Percentiles rank a stretch among this genome's conserved stretches.
phyloP scores from a whole-genome alignment of 2,113 vertebrate genomes.

The Neogobius melanostomus region DNA sequence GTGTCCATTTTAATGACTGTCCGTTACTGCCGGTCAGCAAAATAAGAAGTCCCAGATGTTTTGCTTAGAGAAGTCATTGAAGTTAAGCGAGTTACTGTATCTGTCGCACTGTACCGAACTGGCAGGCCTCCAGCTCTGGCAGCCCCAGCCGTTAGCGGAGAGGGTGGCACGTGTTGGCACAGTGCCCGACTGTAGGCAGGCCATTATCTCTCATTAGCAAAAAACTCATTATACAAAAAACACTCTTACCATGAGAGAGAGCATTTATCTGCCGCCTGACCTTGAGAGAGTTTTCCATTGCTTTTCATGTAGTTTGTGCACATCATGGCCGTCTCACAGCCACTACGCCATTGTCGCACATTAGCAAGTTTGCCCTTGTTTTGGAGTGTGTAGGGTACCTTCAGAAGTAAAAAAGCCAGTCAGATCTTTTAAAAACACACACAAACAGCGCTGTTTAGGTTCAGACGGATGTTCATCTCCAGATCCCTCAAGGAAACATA shows the following conservation, averaged over 20 bases:
- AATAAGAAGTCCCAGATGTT: constrained; percentile 50
- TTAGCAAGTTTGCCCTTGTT: constrained; percentile 69
- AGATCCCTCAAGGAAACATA: constrained; percentile 70
- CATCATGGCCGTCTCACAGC: constrained; percentile 38
- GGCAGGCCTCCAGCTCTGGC: constrained; percentile 69
- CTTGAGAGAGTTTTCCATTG: constrained; percentile 72
- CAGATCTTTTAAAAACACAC: constrained; percentile 59
- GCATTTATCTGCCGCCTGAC: constrained; percentile 71
- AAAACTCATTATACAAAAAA: constrained; percentile 73
- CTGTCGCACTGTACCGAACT: constrained; percentile 62
- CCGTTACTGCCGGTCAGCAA: constrained; percentile 4
- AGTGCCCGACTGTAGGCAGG: constrained; percentile 72
- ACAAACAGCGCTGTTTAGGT: constrained; percentile 48
- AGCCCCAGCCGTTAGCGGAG: constrained; percentile 64
- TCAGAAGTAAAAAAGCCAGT: constrained; percentile 57
- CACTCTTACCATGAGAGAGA: constrained; percentile 63
- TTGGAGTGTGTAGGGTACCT: constrained; percentile 57
- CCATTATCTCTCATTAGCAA: constrained; percentile 79
- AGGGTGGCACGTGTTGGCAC: constrained; percentile 66
- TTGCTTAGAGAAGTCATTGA: constrained; percentile 27
- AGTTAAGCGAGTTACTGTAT: constrained; percentile 55
- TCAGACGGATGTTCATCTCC: constrained; percentile 51
- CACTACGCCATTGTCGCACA: constrained; percentile 41
- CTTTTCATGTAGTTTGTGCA: constrained; percentile 53
- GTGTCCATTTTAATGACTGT: constrained; percentile 27